Evolutionary conservation across 2,888 invertebrate genomes (phyloP).

Genomic region (Cremastinae sp.): DNA sequence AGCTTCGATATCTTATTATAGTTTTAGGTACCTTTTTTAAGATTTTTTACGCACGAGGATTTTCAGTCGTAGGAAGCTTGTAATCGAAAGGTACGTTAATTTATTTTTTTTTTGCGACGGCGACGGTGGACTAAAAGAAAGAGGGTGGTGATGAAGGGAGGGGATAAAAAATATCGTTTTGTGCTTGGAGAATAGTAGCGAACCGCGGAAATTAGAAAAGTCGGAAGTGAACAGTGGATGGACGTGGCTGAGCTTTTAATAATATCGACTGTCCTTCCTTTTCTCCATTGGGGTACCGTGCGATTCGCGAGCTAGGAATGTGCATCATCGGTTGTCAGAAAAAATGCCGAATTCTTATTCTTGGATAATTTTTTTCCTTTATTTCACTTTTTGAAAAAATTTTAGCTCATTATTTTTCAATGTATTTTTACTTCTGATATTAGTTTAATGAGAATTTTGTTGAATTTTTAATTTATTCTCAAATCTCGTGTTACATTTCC

Average conservation of each 20-base stretch:
- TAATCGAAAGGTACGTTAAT: conserved; percentile 1
- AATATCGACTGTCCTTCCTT: conserved; percentile 72
- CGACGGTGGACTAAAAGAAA: not conserved
- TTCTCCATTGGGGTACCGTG: conserved; percentile 38
- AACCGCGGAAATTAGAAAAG: conserved; percentile 79
- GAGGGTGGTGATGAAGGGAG: conserved; percentile 23
- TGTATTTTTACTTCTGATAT: too few species aligned
- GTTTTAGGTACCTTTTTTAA: too few species aligned
- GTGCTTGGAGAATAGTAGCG: conserved; percentile 67
- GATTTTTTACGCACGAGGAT: too few species aligned
- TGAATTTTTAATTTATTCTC: too few species aligned
- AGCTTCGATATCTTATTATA: too few species aligned
- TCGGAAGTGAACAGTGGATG: conserved; percentile 76
- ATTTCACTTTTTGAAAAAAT: too few species aligned
- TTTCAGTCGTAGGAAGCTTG: too few species aligned
- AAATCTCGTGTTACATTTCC: too few species aligned
- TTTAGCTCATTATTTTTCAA: too few species aligned
- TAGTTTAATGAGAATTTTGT: too few species aligned
- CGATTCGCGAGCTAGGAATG: not conserved
- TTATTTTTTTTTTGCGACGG: conserved; percentile 2
- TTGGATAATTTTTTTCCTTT: not conserved
- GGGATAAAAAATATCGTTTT: conserved; percentile 46
- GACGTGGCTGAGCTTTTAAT: conserved; percentile 77
- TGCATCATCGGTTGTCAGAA: too few species aligned
- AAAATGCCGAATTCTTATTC: too few species aligned